Base-by-base conservation (phyloP, 92 coral and sea anemone genomes). In the Epizoanthus fatuus region DNA sequence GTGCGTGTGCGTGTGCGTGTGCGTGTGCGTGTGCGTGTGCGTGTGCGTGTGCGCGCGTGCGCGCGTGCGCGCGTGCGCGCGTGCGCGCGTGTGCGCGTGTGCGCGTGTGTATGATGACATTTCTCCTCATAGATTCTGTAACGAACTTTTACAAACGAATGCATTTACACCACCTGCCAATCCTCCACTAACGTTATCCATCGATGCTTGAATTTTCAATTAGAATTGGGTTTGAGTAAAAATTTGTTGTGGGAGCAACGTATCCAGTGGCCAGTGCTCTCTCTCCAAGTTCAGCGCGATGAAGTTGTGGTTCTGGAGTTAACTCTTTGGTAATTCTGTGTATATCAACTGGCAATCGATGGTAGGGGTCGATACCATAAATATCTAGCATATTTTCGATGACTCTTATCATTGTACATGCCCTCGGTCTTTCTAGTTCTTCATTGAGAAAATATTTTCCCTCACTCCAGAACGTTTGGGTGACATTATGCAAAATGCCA, bases 211-310 rank as follows among this genome's bases (percentile, higher is more conserved):
- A 55, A 70, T 64, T 63, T 75, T 10, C 79, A 19, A 70, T 16
- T 20, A 83, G 72, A 37, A 20, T 2, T 13, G 40, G 29, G 22
- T 71, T 71, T 15, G 75, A 52, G 64, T 70, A 57, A 12, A 53
- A 59, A 56, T 52, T 71, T 32, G 74, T 10, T 2, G 87, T 83
- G 25, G 87, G 72, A 83, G 69, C 74, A 40, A 81, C 72, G 55
- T 37, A 72, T 16, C 87, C 87, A 10, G 87, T 32, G 6, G 64
- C 74, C 54, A 82, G 53, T 19, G 52, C 57, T 22, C 77, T 37
- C 7, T 47, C 44, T 15, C 76, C 86, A 20, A 81, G 4, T 20
- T 81, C 64, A 53, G 68, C 70, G 13, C 75, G 52, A 29, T 55
- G 59, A 35, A 82, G 63, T 49, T 68, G 74, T 11, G 79, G 86